Percentiles rank a stretch among this genome's conserved stretches.
phyloP scores from a whole-genome alignment of 2,113 vertebrate species.

The Nibea albiflora region DNA sequence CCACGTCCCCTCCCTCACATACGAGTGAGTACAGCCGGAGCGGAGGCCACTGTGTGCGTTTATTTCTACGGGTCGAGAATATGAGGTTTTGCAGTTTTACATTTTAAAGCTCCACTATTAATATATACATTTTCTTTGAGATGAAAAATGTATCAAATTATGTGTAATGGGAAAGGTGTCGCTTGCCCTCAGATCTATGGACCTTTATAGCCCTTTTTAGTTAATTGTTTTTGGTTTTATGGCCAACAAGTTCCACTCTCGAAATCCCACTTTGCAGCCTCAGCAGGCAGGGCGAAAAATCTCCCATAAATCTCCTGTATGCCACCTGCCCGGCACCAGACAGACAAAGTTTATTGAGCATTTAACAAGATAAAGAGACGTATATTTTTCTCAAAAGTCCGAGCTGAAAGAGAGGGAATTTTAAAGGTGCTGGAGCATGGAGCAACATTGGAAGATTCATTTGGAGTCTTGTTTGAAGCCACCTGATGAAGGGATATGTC shows the following conservation, averaged over 20 bases:
- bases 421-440: background rate
- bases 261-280: background rate
- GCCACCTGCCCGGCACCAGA: background rate
- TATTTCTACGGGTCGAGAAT: background rate
- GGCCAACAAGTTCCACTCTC: background rate
- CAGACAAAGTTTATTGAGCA: background rate
- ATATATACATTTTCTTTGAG: background rate
- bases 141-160: background rate
- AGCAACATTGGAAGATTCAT: background rate
- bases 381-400: background rate
- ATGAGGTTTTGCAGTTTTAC: background rate
- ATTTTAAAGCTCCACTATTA: background rate
- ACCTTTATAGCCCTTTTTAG: background rate
- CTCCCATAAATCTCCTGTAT: background rate
- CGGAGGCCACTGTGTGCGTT: background rate
- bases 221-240: background rate
- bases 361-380: background rate
- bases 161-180: background rate
- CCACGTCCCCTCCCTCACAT: constrained; percentile 78
- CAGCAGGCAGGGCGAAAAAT: background rate
- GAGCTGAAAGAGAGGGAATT: background rate
- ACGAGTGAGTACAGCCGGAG: constrained; percentile 79
- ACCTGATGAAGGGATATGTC: background rate
- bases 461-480: background rate
- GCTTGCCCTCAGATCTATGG: background rate